Evolutionary conservation across 1,140 invertebrate genomes (phyloP).

Genomic region (Heliconius hermathena): DNA sequence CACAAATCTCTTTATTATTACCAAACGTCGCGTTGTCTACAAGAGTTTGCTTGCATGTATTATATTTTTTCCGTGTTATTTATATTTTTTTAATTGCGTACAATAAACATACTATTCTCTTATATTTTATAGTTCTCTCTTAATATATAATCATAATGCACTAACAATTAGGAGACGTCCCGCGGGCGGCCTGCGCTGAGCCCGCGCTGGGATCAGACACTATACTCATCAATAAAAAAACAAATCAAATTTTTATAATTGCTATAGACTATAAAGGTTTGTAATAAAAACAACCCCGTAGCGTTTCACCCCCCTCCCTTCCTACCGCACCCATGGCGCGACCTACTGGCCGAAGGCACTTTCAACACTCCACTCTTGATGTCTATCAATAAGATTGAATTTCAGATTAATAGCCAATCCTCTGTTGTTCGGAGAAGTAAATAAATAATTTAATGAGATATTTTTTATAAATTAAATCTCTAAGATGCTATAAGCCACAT

Average conservation of each 20-base stretch:
- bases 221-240: constrained; percentile 65
- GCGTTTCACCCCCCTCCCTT: neutral
- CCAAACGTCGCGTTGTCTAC: no score
- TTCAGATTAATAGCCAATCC: constrained; percentile 25
- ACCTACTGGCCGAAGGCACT: constrained; percentile 58
- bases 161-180: constrained; percentile 35
- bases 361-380: constrained; percentile 11
- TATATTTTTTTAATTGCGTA: no score
- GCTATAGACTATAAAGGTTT: constrained; percentile 59
- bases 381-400: constrained; percentile 38
- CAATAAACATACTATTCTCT: no score
- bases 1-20: no score
- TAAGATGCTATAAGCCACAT: constrained; percentile 53
- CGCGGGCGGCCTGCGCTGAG: constrained; percentile 23
- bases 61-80: no score
- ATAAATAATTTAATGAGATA: constrained; percentile 20
- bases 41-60: no score
- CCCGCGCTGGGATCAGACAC: constrained; percentile 37
- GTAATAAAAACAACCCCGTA: constrained; percentile 69
- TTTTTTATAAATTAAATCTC: constrained; percentile 20
- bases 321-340: constrained; percentile 28
- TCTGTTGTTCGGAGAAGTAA: constrained; percentile 18
- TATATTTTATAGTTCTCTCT: neutral
- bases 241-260: constrained; percentile 66
- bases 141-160: neutral